Conservation (phyloP, 2,888 invertebrate genomes). For the Meteorus colon region DNA sequence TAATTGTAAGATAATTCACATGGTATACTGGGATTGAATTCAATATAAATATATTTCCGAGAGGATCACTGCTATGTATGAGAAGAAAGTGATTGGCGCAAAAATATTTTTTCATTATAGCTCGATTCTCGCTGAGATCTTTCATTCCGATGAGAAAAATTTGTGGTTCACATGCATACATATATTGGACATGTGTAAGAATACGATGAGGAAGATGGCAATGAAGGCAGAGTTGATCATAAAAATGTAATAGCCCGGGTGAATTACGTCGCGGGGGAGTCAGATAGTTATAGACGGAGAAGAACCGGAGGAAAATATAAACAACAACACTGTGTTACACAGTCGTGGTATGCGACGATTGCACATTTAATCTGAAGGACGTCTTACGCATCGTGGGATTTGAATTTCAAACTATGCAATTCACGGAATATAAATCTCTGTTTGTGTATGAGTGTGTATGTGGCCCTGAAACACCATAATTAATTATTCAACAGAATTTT, state of each 20-base stretch:
- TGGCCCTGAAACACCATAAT: constrained; percentile 1
- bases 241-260: constrained; percentile 16
- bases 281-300: neutral
- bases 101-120: neutral
- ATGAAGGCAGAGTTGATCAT: constrained; percentile 3
- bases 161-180: neutral
- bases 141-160: constrained; percentile 3
- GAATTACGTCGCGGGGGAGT: constrained; percentile 24
- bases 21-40: neutral
- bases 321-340: constrained; percentile 17
- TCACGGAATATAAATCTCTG: constrained; percentile 34
- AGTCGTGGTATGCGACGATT: constrained; percentile 13
- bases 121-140: neutral
- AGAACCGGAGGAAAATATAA: constrained; percentile 16
- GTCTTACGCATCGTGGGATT: constrained; percentile 23
- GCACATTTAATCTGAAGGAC: constrained; percentile 18
- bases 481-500: neutral
- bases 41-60: constrained; percentile 19
- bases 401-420: constrained; percentile 6
- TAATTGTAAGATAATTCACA: neutral
- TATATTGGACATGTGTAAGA: neutral
- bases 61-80: neutral
- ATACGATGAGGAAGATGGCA: constrained; percentile 7
- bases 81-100: neutral
- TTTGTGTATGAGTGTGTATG: neutral